Percentiles rank a stretch among this genome's conserved stretches.
Conservation (phyloP, 2,113 vertebrate species). For the Anarhynchus alexandrinus region DNA sequence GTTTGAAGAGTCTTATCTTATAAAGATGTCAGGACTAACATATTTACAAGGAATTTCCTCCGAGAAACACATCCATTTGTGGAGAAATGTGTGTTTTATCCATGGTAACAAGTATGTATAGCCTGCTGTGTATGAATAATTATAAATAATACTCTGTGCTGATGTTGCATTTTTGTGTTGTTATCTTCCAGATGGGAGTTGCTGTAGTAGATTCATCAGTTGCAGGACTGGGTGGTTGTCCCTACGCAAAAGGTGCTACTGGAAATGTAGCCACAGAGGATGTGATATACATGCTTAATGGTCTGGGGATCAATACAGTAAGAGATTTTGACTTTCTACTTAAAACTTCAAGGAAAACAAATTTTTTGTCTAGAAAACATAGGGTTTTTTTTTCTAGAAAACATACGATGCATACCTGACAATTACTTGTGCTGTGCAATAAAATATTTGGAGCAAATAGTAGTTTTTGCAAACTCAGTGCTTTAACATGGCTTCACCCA, state of each 20-base stretch:
- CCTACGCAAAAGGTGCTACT: conserved; percentile 90
- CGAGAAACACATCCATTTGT: not conserved
- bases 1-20: not conserved
- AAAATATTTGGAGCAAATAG: not conserved
- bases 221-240: conserved; percentile 91
- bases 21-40: not conserved
- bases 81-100: not conserved
- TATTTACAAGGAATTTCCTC: not conserved
- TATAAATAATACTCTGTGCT: conserved; percentile 13
- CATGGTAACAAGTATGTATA: not conserved
- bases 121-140: not conserved
- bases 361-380: not conserved
- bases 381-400: not conserved
- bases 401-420: fast-evolving
- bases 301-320: conserved; percentile 91
- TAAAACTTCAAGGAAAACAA: not conserved
- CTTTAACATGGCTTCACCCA: not conserved
- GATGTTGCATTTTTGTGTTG: not conserved
- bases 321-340: conserved; percentile 59
- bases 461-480: not conserved
- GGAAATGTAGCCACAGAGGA: conserved; percentile 96
- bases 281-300: conserved; percentile 92
- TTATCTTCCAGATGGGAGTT: conserved; percentile 89
- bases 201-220: conserved; percentile 90
- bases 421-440: not conserved